Evolutionary conservation across 2,888 invertebrate species (phyloP).

Genomic region (Anthophora plumipes): DNA sequence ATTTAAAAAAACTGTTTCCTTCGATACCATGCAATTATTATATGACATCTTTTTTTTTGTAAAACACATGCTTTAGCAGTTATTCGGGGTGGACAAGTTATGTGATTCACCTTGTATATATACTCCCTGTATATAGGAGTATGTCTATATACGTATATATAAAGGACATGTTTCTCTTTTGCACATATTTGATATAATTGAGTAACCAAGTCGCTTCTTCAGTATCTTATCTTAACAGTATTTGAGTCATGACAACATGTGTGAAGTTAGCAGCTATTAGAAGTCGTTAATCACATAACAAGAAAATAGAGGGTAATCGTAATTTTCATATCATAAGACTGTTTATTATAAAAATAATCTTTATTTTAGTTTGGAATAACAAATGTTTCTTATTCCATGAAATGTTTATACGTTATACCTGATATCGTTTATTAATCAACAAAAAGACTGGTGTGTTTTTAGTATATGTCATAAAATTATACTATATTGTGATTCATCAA

Average conservation of each 20-base stretch:
- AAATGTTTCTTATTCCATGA: conserved; percentile 9
- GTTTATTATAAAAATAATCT: conserved; percentile 38
- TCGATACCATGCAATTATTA: too few species aligned
- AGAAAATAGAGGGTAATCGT: conserved; percentile 31
- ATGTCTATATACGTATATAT: too few species aligned
- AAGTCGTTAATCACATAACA: conserved; percentile 11
- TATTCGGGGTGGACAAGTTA: too few species aligned
- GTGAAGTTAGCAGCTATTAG: conserved; percentile 47
- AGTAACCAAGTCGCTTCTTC: background rate
- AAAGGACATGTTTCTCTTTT: background rate
- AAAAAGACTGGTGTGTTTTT: conserved; percentile 6
- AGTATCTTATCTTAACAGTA: background rate
- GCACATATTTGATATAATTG: background rate
- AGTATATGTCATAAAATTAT: conserved; percentile 8
- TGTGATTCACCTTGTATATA: too few species aligned
- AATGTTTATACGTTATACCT: conserved; percentile 12
- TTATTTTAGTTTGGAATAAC: background rate
- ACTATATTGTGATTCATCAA: conserved; percentile 39
- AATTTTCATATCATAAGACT: conserved; percentile 35
- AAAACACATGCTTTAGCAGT: too few species aligned
- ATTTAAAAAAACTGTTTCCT: too few species aligned
- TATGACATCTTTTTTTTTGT: too few species aligned
- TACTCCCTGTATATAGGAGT: too few species aligned
- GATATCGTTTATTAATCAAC: background rate
- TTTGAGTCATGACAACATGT: conserved; percentile 30